These are phyloP conservation scores for human (Homo sapiens) DNA, from an alignment of 2,113 vertebrate genomes.

Conservation along the genomic window DNA sequence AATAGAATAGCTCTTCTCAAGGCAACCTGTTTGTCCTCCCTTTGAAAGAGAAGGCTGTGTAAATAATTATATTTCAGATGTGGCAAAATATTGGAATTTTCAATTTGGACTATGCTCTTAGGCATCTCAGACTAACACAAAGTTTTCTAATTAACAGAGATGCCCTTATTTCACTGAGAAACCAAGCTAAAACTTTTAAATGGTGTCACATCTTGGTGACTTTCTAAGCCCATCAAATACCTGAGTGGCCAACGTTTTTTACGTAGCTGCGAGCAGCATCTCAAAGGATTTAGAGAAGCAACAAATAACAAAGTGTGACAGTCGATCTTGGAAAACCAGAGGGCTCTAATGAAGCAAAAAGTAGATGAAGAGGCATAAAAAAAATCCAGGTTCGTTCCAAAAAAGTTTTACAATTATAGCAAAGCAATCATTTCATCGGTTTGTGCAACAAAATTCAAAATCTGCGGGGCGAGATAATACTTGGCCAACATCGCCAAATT, in stretches of 20 bases:
- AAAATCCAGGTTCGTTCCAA: neutral
- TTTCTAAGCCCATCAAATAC: constrained; percentile 32
- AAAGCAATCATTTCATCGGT: neutral
- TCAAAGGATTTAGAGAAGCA: constrained; percentile 13
- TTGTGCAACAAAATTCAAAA: constrained; percentile 23
- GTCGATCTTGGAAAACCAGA: neutral
- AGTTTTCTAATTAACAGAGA: neutral
- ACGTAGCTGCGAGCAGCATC: neutral
- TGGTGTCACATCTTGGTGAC: neutral
- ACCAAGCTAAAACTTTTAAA: constrained; percentile 4
- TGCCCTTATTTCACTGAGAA: neutral
- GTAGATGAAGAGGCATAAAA: neutral
- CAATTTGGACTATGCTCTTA: neutral
- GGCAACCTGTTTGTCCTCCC: neutral
- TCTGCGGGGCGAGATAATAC: neutral
- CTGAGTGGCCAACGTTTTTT: neutral
- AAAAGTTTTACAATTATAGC: neutral
- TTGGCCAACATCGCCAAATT: neutral
- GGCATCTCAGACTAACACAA: neutral
- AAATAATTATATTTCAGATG: neutral
- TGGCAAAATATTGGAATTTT: neutral
- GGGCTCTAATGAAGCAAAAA: neutral
- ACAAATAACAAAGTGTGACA: neutral
- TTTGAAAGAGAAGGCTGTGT: neutral
- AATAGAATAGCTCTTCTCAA: neutral